Evolutionary conservation across 1,140 invertebrate genomes (phyloP), one percentile per base, ranked within the genome.

Genomic region (Bombus balteatus): DNA sequence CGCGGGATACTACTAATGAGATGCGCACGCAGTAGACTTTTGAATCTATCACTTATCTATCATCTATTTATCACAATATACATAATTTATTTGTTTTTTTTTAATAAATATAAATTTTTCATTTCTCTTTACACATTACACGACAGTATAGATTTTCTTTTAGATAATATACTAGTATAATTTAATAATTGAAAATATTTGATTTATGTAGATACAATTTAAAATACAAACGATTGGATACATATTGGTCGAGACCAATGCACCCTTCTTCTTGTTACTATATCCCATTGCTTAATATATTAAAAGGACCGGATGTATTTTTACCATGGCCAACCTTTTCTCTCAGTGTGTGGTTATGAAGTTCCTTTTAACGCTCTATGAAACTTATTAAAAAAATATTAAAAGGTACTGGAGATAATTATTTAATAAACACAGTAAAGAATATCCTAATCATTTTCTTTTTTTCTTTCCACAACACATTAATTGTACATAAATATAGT

Each of bases 281-380:
- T 65, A 65, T 83, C 41, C 59, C 59, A 75, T 66, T 66, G 59
- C 59, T 75, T 66, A 53, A 75, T 75, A 66, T 68, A 76, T 83
- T 18, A 22, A 47, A 47, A 83, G 71, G 59, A 83, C 81, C 81
- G 81, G 81, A 83, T 83, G 80, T 74, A 82, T 74, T 82, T 74
- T 82, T 82, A 62, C 71, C 28, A 66, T 13, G 59, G 41, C 2
- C 25, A 53, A 65, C 2, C 43, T 75, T 75, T 75, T 66, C 59
- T n/a, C 39, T n/a, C 39, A 22, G 2, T 73, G 28, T 28, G 5
- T 9, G 37, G 8, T 47, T 62, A 62, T 32, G 22, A 47, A 39
- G 66, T 53, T 70, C 34, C 32, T n/a, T 65, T 80, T 70, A 70
- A 53, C 32, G 3, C 18, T 71, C 3, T 18, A 70, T 53, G 10